Percentiles rank a stretch among this genome's conserved stretches.
phyloP scores from a whole-genome alignment of 2,888 invertebrate genomes.

The Alentia gelatinosa region DNA sequence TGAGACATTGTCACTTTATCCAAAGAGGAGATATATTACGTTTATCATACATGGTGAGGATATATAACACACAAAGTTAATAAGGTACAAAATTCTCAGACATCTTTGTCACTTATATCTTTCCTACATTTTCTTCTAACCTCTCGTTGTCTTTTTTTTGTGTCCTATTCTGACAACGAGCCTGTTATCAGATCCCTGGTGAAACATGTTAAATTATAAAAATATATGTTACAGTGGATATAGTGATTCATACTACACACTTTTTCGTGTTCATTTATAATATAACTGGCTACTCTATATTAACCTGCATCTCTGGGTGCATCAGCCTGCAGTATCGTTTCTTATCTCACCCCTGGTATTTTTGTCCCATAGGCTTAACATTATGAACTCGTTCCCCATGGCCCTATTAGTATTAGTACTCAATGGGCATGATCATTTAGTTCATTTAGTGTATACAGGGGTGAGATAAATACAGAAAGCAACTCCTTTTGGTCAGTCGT shows the following conservation, averaged over 20 bases:
- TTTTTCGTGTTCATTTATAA: not conserved
- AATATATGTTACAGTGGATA: not conserved
- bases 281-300: not conserved
- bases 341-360: no score
- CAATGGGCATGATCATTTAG: no score
- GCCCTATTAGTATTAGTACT: no score
- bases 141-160: not conserved
- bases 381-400: no score
- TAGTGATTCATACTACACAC: slow-evolving; percentile 11
- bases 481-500: no score
- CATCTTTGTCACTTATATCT: not conserved
- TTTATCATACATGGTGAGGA: not conserved
- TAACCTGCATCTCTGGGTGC: not conserved
- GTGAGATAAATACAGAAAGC: no score
- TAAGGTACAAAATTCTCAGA: slow-evolving; percentile 21
- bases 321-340: not conserved
- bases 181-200: not conserved
- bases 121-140: not conserved
- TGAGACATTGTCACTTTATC: slow-evolving; percentile 12
- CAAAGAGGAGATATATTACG: not conserved
- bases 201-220: slow-evolving; percentile 31
- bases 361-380: no score
- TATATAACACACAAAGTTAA: slow-evolving; percentile 24
- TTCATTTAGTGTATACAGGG: no score
- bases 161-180: not conserved